Evolutionary conservation across 2,113 vertebrate species (phyloP).

Genomic region (Malurus elegans): DNA sequence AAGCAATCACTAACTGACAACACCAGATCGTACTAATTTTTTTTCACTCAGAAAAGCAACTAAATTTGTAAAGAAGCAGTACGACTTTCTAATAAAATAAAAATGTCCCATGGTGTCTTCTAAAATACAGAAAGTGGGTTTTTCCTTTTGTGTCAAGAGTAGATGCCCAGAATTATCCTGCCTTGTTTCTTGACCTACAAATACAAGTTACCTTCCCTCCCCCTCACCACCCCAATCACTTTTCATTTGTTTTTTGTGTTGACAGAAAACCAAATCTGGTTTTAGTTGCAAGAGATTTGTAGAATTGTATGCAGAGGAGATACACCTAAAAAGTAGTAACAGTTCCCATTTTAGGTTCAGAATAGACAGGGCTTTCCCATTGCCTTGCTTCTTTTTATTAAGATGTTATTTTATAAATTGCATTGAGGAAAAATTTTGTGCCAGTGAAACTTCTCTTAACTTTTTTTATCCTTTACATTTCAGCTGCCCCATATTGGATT

Average conservation of each 20-base stretch:
- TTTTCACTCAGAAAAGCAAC: neutral
- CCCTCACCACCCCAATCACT: too few species aligned
- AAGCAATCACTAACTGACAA: neutral
- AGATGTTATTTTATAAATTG: neutral
- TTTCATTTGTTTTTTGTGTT: neutral
- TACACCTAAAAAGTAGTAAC: neutral
- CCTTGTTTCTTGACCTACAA: neutral
- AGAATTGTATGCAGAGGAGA: neutral
- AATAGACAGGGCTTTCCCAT: neutral
- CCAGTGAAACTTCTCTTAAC: neutral
- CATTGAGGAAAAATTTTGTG: neutral
- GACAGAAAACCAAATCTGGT: neutral
- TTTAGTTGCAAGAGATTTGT: neutral
- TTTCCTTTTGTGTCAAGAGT: neutral
- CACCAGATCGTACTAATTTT: rapidly evolving
- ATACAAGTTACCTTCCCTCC: neutral
- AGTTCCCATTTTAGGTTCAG: neutral
- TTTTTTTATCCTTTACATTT: neutral
- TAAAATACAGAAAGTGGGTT: neutral
- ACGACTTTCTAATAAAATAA: neutral
- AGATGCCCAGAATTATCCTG: neutral
- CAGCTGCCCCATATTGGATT: neutral
- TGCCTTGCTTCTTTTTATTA: neutral
- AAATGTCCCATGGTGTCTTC: neutral
- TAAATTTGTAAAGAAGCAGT: neutral